phyloP scores from a whole-genome alignment of 23 tunicate genomes.

The Phallusia fumigata region DNA sequence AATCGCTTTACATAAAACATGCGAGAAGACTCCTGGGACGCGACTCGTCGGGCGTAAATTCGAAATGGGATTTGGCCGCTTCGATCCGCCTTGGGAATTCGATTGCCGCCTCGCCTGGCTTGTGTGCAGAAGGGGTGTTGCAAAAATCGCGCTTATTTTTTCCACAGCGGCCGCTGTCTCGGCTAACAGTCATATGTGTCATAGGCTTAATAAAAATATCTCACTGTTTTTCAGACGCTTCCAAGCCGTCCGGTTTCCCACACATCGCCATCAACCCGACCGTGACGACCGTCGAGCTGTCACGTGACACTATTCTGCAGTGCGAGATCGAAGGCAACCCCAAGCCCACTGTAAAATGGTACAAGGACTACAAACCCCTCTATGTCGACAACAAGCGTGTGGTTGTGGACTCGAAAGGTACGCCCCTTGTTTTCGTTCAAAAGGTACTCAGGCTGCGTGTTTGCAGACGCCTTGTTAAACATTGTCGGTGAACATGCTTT shows the following conservation, averaged over 20 bases:
- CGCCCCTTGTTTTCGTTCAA: not conserved
- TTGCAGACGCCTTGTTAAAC: constrained; percentile 1
- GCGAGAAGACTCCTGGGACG: not conserved
- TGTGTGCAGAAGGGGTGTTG: not conserved
- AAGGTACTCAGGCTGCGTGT: not conserved
- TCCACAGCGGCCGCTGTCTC: not conserved
- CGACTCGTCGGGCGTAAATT: not conserved
- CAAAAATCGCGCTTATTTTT: not conserved
- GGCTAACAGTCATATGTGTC: not conserved
- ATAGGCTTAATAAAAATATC: not conserved
- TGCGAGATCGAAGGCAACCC: constrained; percentile 53
- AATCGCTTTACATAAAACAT: constrained; percentile 6
- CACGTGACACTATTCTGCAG: constrained; percentile 39
- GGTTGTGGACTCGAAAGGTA: not conserved
- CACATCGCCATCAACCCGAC: constrained; percentile 53
- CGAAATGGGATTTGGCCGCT: not conserved
- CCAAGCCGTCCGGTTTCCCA: constrained; percentile 69
- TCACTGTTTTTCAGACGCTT: constrained; percentile 52
- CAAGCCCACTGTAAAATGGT: constrained; percentile 61
- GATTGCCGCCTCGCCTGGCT: constrained; percentile 3
- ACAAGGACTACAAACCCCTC: constrained; percentile 54
- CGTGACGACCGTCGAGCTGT: constrained; percentile 60
- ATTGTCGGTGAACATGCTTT: not conserved
- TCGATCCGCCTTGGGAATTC: constrained; percentile 10
- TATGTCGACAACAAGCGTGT: not conserved